These are phyloP conservation scores for Nothocercus nigrocapillus DNA, from an alignment of 2,113 vertebrate species.

Conservation along the genomic window DNA sequence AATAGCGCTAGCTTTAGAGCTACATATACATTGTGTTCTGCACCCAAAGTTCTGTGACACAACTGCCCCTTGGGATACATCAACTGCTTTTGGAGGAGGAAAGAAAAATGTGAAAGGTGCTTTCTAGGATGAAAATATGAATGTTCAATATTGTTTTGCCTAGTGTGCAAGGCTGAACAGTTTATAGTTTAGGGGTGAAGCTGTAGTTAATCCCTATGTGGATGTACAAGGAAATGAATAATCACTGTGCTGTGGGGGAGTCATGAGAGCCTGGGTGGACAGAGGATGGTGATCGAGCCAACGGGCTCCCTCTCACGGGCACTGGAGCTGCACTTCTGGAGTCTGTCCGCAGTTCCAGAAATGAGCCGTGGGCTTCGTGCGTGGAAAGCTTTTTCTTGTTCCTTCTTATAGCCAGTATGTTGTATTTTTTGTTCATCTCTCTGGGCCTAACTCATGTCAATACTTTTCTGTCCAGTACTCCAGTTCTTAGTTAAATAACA, in stretches of 20 bases:
- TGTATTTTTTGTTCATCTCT: neutral
- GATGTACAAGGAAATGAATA: neutral
- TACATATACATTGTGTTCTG: neutral
- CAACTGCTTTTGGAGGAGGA: neutral
- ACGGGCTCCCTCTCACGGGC: accelerated
- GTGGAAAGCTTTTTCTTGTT: neutral
- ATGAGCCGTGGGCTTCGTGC: neutral
- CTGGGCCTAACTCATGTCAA: neutral
- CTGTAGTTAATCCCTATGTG: neutral
- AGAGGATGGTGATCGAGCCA: neutral
- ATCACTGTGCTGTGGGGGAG: neutral
- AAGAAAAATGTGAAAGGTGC: neutral
- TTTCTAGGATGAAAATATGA: neutral
- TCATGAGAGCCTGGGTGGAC: neutral
- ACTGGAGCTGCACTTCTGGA: neutral
- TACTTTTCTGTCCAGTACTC: neutral
- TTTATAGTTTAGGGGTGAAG: neutral
- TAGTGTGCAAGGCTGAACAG: neutral
- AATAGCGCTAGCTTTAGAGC: neutral
- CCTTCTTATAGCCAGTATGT: neutral
- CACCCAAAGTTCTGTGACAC: accelerated
- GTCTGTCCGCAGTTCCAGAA: neutral
- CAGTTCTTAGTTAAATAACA: neutral
- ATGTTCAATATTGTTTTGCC: neutral
- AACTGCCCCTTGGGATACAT: neutral